Conservation (phyloP, 2,113 vertebrate species). For the Andinoacara biseriatus region DNA sequence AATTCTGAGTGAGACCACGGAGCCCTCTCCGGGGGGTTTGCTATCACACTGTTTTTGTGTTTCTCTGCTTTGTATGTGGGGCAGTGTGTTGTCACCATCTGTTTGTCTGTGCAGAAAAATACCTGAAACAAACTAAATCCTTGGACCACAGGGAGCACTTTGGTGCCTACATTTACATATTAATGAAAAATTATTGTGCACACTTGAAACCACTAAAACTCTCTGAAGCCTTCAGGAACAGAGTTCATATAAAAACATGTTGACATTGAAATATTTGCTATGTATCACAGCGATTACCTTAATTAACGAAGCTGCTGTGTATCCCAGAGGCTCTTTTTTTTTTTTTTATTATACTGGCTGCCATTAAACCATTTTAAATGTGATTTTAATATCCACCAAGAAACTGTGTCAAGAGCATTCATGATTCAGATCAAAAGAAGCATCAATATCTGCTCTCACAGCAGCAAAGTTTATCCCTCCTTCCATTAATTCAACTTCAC, state of each 20-base stretch:
- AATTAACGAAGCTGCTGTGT: neutral
- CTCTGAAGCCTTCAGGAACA: neutral
- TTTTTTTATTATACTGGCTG: neutral
- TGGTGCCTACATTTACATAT: constrained; percentile 4
- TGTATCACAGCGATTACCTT: constrained; percentile 1
- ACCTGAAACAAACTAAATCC: constrained; percentile 1
- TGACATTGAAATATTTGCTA: neutral
- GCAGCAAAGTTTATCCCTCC: neutral
- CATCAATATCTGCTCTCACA: neutral
- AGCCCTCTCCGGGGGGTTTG: neutral
- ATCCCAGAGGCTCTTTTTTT: constrained; percentile 6
- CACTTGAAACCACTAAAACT: neutral
- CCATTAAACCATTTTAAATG: neutral
- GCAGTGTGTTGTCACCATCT: neutral
- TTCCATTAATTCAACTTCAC: neutral
- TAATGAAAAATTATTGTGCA: constrained; percentile 21
- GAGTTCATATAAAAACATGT: neutral
- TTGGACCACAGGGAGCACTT: neutral
- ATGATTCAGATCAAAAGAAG: neutral
- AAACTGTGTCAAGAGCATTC: neutral
- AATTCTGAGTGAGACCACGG: neutral
- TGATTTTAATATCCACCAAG: neutral
- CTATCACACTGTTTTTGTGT: neutral
- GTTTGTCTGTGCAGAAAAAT: neutral
- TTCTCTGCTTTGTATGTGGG: neutral